A percentile compares a stretch with the other conserved stretches of the same genome.
Conservation (phyloP, 2,797 vertebrate species). For the Pyrocephalus nanus region DNA sequence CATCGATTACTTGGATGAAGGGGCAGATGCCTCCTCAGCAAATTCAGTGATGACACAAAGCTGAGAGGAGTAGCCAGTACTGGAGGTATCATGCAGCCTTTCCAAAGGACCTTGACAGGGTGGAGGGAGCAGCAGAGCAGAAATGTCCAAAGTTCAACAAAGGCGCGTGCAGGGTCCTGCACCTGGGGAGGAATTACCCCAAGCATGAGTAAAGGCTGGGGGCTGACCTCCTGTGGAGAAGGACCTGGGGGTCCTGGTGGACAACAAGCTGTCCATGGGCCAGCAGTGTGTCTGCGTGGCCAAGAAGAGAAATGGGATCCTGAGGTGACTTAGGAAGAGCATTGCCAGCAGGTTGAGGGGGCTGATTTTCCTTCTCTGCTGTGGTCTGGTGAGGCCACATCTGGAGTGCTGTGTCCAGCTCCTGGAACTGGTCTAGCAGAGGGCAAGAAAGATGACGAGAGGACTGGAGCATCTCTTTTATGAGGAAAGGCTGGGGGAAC, state of each 20-base stretch:
- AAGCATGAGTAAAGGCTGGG: background rate
- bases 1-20: background rate
- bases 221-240: background rate
- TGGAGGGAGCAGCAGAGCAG: background rate
- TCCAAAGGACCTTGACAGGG: background rate
- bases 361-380: background rate
- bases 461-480: background rate
- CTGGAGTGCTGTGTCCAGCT: background rate
- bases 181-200: background rate
- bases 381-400: background rate
- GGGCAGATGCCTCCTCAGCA: background rate
- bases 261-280: background rate
- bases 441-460: background rate
- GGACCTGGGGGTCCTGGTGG: background rate
- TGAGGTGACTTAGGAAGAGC: background rate
- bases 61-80: background rate
- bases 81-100: background rate
- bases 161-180: background rate
- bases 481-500: background rate
- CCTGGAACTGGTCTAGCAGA: rapidly evolving
- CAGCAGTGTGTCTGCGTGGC: rapidly evolving
- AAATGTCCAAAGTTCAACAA: background rate
- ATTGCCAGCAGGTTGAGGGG: rapidly evolving
- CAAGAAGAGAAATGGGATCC: background rate
- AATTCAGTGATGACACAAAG: background rate